Base-by-base conservation (phyloP, 2,888 invertebrate species). In the Sphinx pinastri region DNA sequence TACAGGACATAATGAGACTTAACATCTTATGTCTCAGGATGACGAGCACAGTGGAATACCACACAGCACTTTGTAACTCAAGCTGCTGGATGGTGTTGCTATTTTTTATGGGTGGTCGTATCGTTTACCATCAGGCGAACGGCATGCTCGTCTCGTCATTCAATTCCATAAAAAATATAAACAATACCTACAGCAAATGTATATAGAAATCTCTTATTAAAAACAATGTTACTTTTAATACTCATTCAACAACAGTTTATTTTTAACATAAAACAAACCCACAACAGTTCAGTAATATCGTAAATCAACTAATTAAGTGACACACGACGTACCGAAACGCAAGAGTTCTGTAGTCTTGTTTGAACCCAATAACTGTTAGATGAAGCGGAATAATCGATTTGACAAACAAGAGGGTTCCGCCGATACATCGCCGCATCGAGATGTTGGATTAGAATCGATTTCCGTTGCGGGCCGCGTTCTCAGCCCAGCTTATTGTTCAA, bases 311-410 rank as follows among this genome's bases (percentile, higher is more conserved):
- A 70, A 70, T 67, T 70, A 70, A 57, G 69, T 69, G 70, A 66
- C 70, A 66, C 52, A 49, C 54, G 69, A 16, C 66, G 47, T 12
- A 47, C 4, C 55, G 16, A 31, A 67, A 58, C 57, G 63, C 54
- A 78, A 74, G 80, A 83, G 81, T 81, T 19, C 63, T 16, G 60
- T 60, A 60, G 45, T 45, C 60, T 60, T 79, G 81, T 78, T 81
- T 81, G 83, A 83, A 84, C 86, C 89, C 90, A 92, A 92, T 92
- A 92, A 89, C 84, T 81, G 89, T 88, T 85, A 89, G 88, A 91
- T 88, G 92, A 90, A 88, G 90, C 85, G 91, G 89, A 92, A 93
- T 92, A 92, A 93, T 93, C 92, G 91, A 89, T 87, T 84, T 86
- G 92, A 92, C 92, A 93, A 92, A 93, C 92, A 92, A 89, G 91